Evolutionary conservation across 2,113 vertebrate genomes (phyloP).

Genomic region (Piprites chloris): DNA sequence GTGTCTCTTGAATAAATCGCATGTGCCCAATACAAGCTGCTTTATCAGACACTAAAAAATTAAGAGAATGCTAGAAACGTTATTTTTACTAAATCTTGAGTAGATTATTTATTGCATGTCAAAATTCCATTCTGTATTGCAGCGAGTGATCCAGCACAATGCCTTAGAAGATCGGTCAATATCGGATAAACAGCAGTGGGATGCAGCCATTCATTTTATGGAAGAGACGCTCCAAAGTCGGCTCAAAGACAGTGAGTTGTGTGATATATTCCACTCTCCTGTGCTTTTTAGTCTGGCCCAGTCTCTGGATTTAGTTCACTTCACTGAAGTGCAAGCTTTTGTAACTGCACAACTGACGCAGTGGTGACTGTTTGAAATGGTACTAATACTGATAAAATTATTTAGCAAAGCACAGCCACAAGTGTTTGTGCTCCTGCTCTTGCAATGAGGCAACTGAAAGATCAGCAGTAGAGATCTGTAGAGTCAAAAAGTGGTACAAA

Average conservation of each 20-base stretch:
- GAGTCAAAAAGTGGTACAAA: background rate
- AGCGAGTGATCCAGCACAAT: constrained; percentile 98
- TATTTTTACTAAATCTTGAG: background rate
- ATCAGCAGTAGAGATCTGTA: background rate
- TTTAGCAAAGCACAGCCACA: background rate
- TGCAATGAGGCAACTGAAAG: background rate
- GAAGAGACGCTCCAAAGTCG: constrained; percentile 93
- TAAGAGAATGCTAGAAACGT: background rate
- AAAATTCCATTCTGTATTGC: background rate
- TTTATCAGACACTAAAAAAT: background rate
- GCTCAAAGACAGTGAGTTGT: constrained; percentile 90
- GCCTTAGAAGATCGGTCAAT: constrained; percentile 97
- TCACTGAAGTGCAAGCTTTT: background rate
- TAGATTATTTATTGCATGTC: background rate
- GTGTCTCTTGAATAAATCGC: background rate
- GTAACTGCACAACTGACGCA: background rate
- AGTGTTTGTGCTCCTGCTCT: background rate
- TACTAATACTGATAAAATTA: background rate
- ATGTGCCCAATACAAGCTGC: background rate
- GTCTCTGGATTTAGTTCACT: background rate
- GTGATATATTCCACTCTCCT: background rate
- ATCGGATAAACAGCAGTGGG: constrained; percentile 97
- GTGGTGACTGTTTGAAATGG: background rate
- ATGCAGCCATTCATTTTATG: constrained; percentile 98
- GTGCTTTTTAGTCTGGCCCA: background rate